Conservation (phyloP, 2,113 vertebrate genomes). For the Sterna hirundo region DNA sequence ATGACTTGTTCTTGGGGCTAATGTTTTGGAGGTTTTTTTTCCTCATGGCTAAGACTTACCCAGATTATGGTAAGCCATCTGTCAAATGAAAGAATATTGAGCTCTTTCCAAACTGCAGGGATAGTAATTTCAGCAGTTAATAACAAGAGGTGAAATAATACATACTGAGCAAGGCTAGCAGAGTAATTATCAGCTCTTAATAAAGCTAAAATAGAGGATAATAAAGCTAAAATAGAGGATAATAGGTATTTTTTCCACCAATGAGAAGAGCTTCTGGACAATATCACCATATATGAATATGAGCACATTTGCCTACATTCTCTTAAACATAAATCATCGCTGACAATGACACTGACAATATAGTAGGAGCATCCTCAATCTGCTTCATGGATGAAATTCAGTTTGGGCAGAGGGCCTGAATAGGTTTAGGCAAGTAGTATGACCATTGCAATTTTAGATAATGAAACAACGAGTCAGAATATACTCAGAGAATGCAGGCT, state of each 20-base stretch:
- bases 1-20: not conserved
- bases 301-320: not conserved
- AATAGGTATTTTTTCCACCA: not conserved
- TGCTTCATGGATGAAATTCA: conserved; percentile 6
- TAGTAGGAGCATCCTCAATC: conserved; percentile 1
- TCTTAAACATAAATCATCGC: not conserved
- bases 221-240: conserved; percentile 22
- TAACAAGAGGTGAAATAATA: conserved; percentile 17
- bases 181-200: conserved; percentile 19
- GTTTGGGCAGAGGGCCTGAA: not conserved
- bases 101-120: not conserved
- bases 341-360: conserved; percentile 18
- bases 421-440: not conserved
- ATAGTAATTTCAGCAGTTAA: conserved; percentile 1
- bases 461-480: not conserved
- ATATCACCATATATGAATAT: not conserved
- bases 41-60: not conserved
- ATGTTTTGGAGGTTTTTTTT: not conserved
- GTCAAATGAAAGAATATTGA: not conserved
- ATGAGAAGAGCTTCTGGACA: not conserved
- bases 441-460: not conserved
- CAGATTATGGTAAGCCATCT: conserved; percentile 19
- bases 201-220: conserved; percentile 28
- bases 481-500: not conserved
- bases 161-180: not conserved